Base-by-base conservation (phyloP, 2,888 invertebrate species). In the Podotricha telesiphe region DNA sequence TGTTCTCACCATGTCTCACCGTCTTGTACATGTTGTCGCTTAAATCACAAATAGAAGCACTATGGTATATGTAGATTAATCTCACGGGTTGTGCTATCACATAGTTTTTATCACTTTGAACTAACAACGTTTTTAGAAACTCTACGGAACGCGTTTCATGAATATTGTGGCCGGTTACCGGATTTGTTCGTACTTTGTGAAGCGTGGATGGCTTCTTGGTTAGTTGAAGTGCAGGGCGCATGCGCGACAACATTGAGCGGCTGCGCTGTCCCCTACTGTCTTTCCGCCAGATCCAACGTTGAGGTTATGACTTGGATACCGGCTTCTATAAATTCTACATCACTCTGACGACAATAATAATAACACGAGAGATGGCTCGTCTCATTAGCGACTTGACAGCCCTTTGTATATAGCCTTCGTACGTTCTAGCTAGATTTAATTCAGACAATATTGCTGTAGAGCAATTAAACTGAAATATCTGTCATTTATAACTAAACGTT, bases 1-100 rank as follows among this genome's bases (percentile, higher is more conserved):
- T 95, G 79, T 95, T 95, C 85, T 96, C 96, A 73, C 96, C 96
- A 85, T 95, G 95, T 74, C 95, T 91, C 83, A 96, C 95, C 77
- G 95, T 96, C 89, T 96, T 96, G 89, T 96, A 96, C 96, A 96
- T 96, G 79, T 80, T 91, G 78, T 79, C 69, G 81, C 75, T 79
- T 80, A 83, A 81, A 71, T 81, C 81, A 84, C 85, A 80, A 84
- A 85, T 85, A 81, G 82, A 85, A 86, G 86, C 86, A 90, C 90
- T 88, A 86, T 82, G 75, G 82, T 74, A 75, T 59, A 45, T 42
- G 8, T 68, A 70, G 61, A 83, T 80, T 76, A 74, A 77, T 78
- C 73, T 77, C 76, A 82, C 82, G 78, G 75, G 77, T 79, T 81
- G 78, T 79, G 77, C 78, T 82, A 84, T 89, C 87, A 91, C 92